A percentile compares a stretch with the other conserved stretches of the same genome.
phyloP scores from a whole-genome alignment of 2,113 vertebrate genomes.

The Sapajus apella region DNA sequence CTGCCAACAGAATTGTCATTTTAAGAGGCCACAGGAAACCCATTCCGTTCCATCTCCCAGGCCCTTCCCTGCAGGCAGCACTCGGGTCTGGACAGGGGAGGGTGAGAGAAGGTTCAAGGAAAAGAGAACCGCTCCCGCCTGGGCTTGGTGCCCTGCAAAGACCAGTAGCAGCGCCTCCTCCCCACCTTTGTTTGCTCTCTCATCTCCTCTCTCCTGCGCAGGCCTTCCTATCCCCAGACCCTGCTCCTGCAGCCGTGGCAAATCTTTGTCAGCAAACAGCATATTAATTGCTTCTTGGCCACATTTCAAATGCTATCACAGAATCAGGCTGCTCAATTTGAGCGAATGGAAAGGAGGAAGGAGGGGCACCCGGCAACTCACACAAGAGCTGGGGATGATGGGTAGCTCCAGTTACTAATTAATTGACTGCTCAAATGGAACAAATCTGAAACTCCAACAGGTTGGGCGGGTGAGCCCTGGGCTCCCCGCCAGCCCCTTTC shows the following conservation, averaged over 20 bases:
- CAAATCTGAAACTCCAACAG: slow-evolving; percentile 75
- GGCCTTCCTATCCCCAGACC: slow-evolving; percentile 75
- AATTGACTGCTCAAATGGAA: slow-evolving; percentile 79
- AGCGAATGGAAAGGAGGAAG: slow-evolving; percentile 78
- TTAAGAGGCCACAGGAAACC: not conserved
- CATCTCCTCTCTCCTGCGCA: slow-evolving; percentile 63
- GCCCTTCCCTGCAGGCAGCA: not conserved
- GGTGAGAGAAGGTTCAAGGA: not conserved
- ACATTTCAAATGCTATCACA: slow-evolving; percentile 84
- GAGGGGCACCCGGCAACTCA: slow-evolving; percentile 77
- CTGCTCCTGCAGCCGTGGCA: slow-evolving; percentile 80
- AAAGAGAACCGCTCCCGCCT: not conserved
- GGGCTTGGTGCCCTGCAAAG: slow-evolving; percentile 26
- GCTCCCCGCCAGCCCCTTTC: slow-evolving; percentile 65
- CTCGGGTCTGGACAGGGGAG: not conserved
- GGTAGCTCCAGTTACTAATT: slow-evolving; percentile 79
- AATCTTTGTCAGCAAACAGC: slow-evolving; percentile 87
- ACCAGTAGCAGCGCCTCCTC: slow-evolving; percentile 79
- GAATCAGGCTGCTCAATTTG: slow-evolving; percentile 81
- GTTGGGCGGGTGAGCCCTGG: slow-evolving; percentile 50
- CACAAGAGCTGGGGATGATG: slow-evolving; percentile 60
- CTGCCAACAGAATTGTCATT: not conserved
- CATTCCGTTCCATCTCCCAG: not conserved
- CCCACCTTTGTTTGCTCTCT: slow-evolving; percentile 83
- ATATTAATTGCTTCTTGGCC: slow-evolving; percentile 86